Evolutionary conservation across 2,888 invertebrate species (phyloP), one percentile per base, ranked within the genome.

Genomic region (Colostygia pectinataria): DNA sequence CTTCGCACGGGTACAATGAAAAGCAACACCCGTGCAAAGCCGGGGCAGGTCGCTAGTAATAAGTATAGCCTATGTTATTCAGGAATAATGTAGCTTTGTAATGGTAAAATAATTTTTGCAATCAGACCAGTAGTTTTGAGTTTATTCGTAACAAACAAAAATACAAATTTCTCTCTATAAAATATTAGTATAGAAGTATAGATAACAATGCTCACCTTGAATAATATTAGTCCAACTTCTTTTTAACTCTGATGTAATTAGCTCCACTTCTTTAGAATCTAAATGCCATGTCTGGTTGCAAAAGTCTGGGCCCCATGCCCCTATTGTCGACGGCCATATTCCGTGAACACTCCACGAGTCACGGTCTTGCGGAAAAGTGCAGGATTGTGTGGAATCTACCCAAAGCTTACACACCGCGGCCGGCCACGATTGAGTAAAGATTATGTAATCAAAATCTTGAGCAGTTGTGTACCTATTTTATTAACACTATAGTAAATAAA

Each of bases 371-470:
- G 95, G 95, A 60, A 95, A 76, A 0, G 80, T 73, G 66, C 96
- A 97, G 1, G 90, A 83, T 92, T 0, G 84, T 70, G 0, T 89
- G 74, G 37, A 80, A 57, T 93, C 92, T 63, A 92, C 91, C 95
- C 95, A 96, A 54, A 92, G 87, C 29, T 91, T 91, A 68, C 96
- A 96, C 1, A 93, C 70, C 0, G 80, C 77, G n/a, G 70, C 65
- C 0, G 96, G 96, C 96, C 96, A 97, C 63, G 92, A 92, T 77
- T 96, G 96, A 0, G 95, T 95, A 69, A 95, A 97, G 51, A 97
- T 93, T 4, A 97, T 67, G 32, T 94, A 79, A 73, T 97, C 96
- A 92, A 95, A 96, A 8, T 92, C 87, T 27, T 87, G 60, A 6
- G 31, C 74, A 57, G 25, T 32, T 1, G 28, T 43, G 29, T 15